Base-by-base conservation (phyloP, 2,888 invertebrate species). In the Chalcosyrphus nemorum region DNA sequence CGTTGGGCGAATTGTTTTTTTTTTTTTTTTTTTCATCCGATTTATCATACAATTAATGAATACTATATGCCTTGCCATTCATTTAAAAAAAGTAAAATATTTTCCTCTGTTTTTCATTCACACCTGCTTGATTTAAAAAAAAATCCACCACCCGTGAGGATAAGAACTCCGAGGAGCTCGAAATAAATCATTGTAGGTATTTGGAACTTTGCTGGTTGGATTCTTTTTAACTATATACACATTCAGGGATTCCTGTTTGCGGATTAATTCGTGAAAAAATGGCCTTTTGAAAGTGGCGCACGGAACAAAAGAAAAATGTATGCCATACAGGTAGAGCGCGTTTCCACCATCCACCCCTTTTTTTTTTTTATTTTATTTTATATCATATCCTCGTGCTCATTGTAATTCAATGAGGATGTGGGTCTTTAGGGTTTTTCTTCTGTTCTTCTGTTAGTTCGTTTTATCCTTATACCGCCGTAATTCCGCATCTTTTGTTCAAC, bases 1-100 rank as follows among this genome's bases (percentile, higher is more conserved):
- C 89, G 88, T 89, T 89, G 88, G 89, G 88, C 88, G 88, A 84
- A 24, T n/a, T 19, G 0, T 1, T 24, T 72, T 77, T 77, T 68
- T 38, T n/a, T 13, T 35, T 38, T 21, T 35, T 21, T 27, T 47
- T 45, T 21, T 32, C 2, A 5, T n/a, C n/a, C n/a, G n/a, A 1
- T 45, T 45, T 4, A 9, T 11, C 9, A 32, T 24, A 24, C n/a
- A n/a, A n/a, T n/a, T n/a, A 50, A 32, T 9, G n/a, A 13, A 15
- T 3, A 56, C 13, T 27, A 38, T 61, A 29, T 52, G 24, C 38
- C 4, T 52, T 50, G 13, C n/a, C 21, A 11, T 50, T 56, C 38
- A 19, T 50, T 59, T n/a, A 29, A n/a, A n/a, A 7, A 15, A 17
- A 15, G 15, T 27, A 9, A 29, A 17, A 35, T 11, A 11, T 38